Evolutionary conservation across 2,113 vertebrate genomes (phyloP).

Genomic region (Ploceus nigricollis): DNA sequence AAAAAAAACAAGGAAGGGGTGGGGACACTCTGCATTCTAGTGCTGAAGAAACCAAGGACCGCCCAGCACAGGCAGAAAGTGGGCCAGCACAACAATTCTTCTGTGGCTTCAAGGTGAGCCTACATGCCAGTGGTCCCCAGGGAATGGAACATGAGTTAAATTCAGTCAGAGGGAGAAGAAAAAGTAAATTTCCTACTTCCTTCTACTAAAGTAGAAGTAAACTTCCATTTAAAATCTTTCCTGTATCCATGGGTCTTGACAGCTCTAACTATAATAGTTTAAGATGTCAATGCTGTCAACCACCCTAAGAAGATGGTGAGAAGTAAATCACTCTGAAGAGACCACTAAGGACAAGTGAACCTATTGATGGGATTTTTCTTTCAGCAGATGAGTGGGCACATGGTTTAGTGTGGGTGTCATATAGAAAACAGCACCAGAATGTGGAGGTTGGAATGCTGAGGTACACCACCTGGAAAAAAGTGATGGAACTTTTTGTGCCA

Average conservation of each 20-base stretch:
- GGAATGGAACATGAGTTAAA: neutral
- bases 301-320: neutral
- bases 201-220: neutral
- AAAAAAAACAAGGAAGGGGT: fast-evolving
- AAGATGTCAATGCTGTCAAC: neutral
- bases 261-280: neutral
- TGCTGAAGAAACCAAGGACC: neutral
- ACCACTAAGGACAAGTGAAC: neutral
- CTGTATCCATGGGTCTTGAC: neutral
- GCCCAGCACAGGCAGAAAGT: neutral
- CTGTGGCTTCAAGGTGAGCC: neutral
- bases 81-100: neutral
- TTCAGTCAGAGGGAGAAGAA: neutral
- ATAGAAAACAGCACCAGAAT: neutral
- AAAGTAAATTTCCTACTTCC: neutral
- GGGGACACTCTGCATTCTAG: neutral
- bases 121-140: neutral
- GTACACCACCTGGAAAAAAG: neutral
- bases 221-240: neutral
- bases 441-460: neutral
- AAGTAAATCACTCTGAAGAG: neutral
- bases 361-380: neutral
- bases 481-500: neutral
- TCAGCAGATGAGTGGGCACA: neutral
- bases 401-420: neutral